A percentile compares a stretch with the other conserved stretches of the same genome.
Evolutionary conservation across 2,888 invertebrate species (phyloP).

Genomic region (Ectropis crepuscularia): DNA sequence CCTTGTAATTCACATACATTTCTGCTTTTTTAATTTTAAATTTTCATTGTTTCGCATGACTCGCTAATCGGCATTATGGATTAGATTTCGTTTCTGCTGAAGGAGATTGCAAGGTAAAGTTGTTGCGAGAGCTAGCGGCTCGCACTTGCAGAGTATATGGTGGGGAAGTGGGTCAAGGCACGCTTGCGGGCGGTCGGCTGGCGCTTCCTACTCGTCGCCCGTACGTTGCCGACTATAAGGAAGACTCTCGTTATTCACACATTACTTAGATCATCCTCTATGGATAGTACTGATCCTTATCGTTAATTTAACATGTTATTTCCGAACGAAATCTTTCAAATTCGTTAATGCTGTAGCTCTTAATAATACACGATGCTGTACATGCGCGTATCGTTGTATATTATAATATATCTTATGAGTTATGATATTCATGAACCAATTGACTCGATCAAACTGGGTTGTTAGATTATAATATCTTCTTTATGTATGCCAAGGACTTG

Average conservation of each 20-base stretch:
- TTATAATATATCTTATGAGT: not conserved
- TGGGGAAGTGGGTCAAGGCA: constrained; percentile 79
- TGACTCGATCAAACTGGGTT: constrained; percentile 36
- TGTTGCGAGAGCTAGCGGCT: constrained; percentile 55
- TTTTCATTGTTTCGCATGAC: constrained; percentile 12
- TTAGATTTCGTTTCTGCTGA: constrained; percentile 27
- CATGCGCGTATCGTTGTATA: not conserved
- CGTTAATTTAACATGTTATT: constrained; percentile 23
- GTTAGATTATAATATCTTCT: constrained; percentile 41
- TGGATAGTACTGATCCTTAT: constrained; percentile 50
- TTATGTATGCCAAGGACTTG: constrained; percentile 54
- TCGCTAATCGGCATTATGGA: constrained; percentile 24
- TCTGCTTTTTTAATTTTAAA: not conserved
- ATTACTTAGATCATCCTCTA: constrained; percentile 58
- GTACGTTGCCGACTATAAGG: constrained; percentile 60
- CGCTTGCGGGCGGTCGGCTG: constrained; percentile 62
- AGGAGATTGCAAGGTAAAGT: constrained; percentile 25
- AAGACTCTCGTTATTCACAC: constrained; percentile 71
- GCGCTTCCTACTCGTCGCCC: constrained; percentile 70
- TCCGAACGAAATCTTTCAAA: too few relatives aligned
- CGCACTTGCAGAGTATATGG: constrained; percentile 45
- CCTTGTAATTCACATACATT: too few relatives aligned
- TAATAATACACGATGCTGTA: not conserved
- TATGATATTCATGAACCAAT: constrained; percentile 5
- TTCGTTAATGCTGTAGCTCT: too few relatives aligned